phyloP scores from a whole-genome alignment of 2,113 vertebrate genomes.

The Panthera uncia region DNA sequence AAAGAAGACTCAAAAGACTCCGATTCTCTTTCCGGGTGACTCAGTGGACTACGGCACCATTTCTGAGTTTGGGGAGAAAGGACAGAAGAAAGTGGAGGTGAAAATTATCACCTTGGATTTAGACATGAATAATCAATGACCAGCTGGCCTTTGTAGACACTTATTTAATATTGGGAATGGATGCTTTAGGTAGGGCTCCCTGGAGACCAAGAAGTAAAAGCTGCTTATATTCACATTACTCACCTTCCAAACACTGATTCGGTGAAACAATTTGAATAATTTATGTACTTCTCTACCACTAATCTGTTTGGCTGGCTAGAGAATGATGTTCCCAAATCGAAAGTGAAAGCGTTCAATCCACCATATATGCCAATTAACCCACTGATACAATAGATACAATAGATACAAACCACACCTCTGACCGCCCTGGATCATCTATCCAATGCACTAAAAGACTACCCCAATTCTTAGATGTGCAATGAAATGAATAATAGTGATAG shows the following conservation, averaged over 20 bases:
- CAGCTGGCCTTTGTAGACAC: not conserved
- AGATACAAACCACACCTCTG: not conserved
- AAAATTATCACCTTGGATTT: not conserved
- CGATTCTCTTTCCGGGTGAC: not conserved
- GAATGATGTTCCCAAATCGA: not conserved
- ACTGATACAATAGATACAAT: not conserved
- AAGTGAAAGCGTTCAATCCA: not conserved
- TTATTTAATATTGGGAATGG: not conserved
- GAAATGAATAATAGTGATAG: not conserved
- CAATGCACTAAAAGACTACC: not conserved
- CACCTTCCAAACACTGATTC: not conserved
- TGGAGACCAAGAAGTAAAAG: conserved; percentile 4
- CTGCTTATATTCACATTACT: not conserved
- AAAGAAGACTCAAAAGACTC: not conserved
- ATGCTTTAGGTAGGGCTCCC: not conserved
- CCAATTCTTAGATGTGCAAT: not conserved
- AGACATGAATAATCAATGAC: not conserved
- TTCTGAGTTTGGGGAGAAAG: not conserved
- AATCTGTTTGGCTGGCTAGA: not conserved
- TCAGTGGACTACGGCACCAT: not conserved
- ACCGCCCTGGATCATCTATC: not conserved
- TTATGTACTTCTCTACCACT: not conserved
- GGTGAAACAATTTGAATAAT: not conserved
- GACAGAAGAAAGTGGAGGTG: not conserved
- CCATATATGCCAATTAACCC: not conserved